A percentile compares a stretch with the other conserved stretches of the same genome.
Evolutionary conservation across 37 sponge, comb jelly and placozoan species (phyloP).

Genomic region (Beroe forskalii): DNA sequence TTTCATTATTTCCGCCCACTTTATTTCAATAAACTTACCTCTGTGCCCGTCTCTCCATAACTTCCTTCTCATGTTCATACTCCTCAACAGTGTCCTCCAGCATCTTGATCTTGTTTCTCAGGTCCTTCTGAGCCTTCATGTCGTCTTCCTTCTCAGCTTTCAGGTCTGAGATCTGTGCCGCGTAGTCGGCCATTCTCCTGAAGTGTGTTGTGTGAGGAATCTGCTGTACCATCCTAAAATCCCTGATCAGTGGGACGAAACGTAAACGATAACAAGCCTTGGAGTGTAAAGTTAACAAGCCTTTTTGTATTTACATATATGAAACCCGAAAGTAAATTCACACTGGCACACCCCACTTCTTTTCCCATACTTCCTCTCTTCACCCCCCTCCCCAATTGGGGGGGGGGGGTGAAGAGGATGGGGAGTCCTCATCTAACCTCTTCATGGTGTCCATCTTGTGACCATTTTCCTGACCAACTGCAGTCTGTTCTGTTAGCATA

Average conservation of each 20-base stretch:
- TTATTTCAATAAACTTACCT: not conserved
- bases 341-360: too few relatives aligned
- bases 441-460: constrained; percentile 46
- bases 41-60: not conserved
- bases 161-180: not conserved
- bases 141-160: constrained; percentile 42
- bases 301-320: too few relatives aligned
- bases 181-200: constrained; percentile 34
- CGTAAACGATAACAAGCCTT: too few relatives aligned
- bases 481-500: not conserved
- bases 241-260: too few relatives aligned
- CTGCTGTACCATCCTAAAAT: too few relatives aligned
- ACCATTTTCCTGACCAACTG: not conserved
- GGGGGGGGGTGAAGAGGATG: too few relatives aligned
- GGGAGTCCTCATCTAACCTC: constrained; percentile 21
- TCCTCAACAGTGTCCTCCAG: constrained; percentile 21
- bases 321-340: too few relatives aligned
- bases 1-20: too few relatives aligned
- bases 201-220: not conserved
- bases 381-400: too few relatives aligned
- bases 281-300: too few relatives aligned
- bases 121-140: not conserved
- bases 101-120: constrained; percentile 39
- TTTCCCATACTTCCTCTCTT: too few relatives aligned
- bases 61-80: constrained; percentile 5